A percentile compares a stretch with the other conserved stretches of the same genome.
These are phyloP conservation scores for Drosophila affinis DNA, from an alignment of 2,888 invertebrate species.

Conservation along the genomic window DNA sequence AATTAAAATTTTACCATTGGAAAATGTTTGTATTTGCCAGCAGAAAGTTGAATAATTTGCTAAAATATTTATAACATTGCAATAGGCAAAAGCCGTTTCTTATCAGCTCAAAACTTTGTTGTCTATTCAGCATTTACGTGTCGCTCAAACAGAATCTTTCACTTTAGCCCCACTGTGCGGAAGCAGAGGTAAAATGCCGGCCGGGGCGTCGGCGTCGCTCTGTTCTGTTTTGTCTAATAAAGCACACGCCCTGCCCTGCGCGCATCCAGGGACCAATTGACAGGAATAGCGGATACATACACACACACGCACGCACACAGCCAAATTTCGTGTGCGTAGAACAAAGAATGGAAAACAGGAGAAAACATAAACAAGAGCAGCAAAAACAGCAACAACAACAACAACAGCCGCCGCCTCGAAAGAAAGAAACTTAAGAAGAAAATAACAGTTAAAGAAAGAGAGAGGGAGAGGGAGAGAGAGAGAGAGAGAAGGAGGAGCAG, in stretches of 20 bases:
- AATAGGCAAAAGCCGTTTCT: no score
- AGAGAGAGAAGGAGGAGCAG: not conserved
- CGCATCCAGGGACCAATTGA: constrained; percentile 30
- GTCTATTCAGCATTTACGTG: not conserved
- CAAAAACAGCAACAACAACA: constrained; percentile 26
- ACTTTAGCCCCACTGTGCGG: not conserved
- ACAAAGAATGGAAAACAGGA: constrained; percentile 53
- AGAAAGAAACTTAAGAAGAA: constrained; percentile 25
- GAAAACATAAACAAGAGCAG: constrained; percentile 54
- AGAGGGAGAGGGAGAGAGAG: not conserved
- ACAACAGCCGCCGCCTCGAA: constrained; percentile 12
- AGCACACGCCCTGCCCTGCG: constrained; percentile 39
- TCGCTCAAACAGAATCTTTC: not conserved
- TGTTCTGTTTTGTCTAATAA: constrained; percentile 11
- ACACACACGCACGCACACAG: constrained; percentile 16
- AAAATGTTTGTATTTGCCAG: not conserved
- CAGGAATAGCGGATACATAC: constrained; percentile 65
- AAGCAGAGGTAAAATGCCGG: constrained; percentile 3
- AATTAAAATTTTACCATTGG: not conserved
- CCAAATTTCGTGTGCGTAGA: constrained; percentile 39
- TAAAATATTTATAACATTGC: no score
- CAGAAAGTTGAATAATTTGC: not conserved
- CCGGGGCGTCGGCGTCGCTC: not conserved
- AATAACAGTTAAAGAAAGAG: constrained; percentile 26
- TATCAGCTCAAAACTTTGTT: not conserved